Evolutionary conservation across 2,113 vertebrate species (phyloP).

Genomic region (Anhinga rufa): DNA sequence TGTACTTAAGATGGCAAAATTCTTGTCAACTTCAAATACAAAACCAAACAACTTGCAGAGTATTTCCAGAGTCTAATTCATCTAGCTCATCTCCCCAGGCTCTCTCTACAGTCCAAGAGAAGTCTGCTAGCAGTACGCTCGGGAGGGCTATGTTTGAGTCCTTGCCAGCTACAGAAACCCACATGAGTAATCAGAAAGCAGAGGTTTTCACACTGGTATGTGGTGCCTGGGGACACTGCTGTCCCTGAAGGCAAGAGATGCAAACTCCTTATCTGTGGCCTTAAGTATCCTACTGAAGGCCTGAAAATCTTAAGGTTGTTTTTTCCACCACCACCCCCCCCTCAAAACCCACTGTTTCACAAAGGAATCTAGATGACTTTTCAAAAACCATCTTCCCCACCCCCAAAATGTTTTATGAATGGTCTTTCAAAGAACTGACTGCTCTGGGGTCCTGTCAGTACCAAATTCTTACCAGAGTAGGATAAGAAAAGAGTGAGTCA

Average conservation of each 20-base stretch:
- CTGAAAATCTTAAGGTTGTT: not conserved
- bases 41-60: not conserved
- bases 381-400: not conserved
- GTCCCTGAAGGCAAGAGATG: not conserved
- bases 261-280: not conserved
- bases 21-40: not conserved
- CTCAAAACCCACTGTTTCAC: not conserved
- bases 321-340: too few relatives aligned
- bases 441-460: not conserved
- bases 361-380: not conserved
- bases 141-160: fast-evolving
- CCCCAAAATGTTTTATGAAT: not conserved
- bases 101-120: not conserved
- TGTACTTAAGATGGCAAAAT: not conserved
- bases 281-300: not conserved
- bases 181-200: not conserved
- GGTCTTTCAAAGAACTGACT: not conserved
- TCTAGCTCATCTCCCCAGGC: not conserved
- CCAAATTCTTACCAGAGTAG: not conserved
- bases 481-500: not conserved
- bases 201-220: not conserved
- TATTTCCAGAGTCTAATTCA: not conserved
- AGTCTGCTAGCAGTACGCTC: not conserved
- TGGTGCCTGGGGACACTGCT: not conserved
- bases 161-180: not conserved